Evolutionary conservation across 2,113 vertebrate species (phyloP).

Genomic region (Coreoperca whiteheadi): DNA sequence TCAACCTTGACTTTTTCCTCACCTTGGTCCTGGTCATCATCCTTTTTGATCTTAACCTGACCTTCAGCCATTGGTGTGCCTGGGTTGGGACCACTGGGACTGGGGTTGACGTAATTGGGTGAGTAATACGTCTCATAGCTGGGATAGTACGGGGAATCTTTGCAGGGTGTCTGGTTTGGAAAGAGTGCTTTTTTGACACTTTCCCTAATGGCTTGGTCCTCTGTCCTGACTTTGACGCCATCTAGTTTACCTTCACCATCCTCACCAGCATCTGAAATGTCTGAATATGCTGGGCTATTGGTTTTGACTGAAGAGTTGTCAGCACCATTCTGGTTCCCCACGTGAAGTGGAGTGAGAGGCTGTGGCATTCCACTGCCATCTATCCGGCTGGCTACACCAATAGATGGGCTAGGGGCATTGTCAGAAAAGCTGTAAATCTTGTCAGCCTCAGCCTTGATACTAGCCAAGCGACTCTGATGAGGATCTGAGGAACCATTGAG

Average conservation of each 20-base stretch:
- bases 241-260: constrained; percentile 95
- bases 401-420: constrained; percentile 97
- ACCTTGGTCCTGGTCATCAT: constrained; percentile 88
- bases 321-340: constrained; percentile 94
- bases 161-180: constrained; percentile 89
- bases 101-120: constrained; percentile 93
- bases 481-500: constrained; percentile 94
- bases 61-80: constrained; percentile 83
- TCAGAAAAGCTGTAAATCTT: constrained; percentile 99
- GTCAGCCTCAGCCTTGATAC: constrained; percentile 97
- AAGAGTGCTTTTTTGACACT: constrained; percentile 96
- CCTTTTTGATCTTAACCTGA: constrained; percentile 93
- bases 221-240: constrained; percentile 88
- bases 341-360: constrained; percentile 91
- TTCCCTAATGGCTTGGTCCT: constrained; percentile 92
- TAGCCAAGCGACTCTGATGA: constrained; percentile 96
- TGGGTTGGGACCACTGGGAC: constrained; percentile 88
- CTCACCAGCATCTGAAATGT: constrained; percentile 97
- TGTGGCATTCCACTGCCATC: constrained; percentile 90
- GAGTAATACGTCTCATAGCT: constrained; percentile 96
- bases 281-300: constrained; percentile 97
- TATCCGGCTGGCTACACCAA: constrained; percentile 91
- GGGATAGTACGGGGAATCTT: constrained; percentile 94
- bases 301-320: constrained; percentile 96
- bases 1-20: constrained; percentile 93